Conservation (phyloP, 2,888 invertebrate species). For the Noctua fimbriata region DNA sequence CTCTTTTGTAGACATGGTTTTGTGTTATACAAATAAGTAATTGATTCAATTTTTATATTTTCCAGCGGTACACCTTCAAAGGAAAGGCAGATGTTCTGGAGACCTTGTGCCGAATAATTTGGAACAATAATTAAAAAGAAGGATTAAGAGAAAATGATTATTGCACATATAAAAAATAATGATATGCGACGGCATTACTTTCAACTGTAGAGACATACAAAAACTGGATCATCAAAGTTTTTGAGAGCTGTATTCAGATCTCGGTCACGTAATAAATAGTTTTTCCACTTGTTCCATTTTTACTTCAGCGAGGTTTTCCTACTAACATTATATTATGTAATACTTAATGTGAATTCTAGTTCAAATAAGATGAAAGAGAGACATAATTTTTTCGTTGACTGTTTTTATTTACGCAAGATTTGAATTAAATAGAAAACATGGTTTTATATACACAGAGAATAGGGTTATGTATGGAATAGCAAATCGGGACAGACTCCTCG, state of each 20-base stretch:
- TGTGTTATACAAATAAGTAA: background rate
- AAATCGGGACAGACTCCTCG: background rate
- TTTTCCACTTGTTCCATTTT: slow-evolving; percentile 57
- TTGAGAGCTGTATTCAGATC: slow-evolving; percentile 47
- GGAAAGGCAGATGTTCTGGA: slow-evolving; percentile 42
- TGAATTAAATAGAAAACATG: background rate
- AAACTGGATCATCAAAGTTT: slow-evolving; percentile 41
- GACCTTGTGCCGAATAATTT: slow-evolving; percentile 28
- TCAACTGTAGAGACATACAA: slow-evolving; percentile 11
- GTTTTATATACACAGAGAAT: background rate
- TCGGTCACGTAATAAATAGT: slow-evolving; percentile 61
- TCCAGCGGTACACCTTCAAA: slow-evolving; percentile 51
- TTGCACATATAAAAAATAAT: slow-evolving; percentile 21
- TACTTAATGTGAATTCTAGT: slow-evolving; percentile 30
- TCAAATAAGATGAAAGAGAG: slow-evolving; percentile 15
- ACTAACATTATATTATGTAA: slow-evolving; percentile 29
- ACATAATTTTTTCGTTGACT: background rate
- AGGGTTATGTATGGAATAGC: background rate
- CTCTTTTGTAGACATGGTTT: background rate
- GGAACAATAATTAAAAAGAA: slow-evolving; percentile 1
- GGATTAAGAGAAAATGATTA: slow-evolving; percentile 4
- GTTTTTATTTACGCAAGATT: background rate
- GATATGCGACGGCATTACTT: background rate
- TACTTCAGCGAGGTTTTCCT: slow-evolving; percentile 42
- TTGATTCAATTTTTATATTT: slow-evolving; percentile 16